Evolutionary conservation across 2,888 invertebrate species (phyloP).

Genomic region (Papilio protenor): DNA sequence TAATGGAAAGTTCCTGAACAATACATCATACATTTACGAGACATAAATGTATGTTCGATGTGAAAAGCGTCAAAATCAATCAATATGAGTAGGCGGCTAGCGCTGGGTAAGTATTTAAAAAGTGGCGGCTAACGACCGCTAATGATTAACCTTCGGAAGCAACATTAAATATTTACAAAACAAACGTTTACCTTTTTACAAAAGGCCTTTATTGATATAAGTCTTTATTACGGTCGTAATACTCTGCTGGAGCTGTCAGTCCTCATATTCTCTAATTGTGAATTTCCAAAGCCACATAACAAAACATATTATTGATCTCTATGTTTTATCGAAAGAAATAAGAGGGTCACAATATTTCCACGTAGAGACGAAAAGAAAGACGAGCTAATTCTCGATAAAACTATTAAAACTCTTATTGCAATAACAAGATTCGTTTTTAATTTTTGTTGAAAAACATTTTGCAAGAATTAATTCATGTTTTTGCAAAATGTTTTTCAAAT

Average conservation of each 20-base stretch:
- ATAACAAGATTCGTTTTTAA: not conserved
- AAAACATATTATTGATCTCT: too few species aligned
- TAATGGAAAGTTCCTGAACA: slow-evolving; percentile 30
- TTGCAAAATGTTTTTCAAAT: too few species aligned
- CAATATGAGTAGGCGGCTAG: slow-evolving; percentile 44
- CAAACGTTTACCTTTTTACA: slow-evolving; percentile 39
- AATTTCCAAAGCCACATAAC: too few species aligned
- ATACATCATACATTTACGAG: slow-evolving; percentile 27
- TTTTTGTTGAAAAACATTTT: not conserved
- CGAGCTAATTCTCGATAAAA: not conserved
- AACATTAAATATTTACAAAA: slow-evolving; percentile 43
- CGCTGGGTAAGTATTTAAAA: slow-evolving; percentile 41
- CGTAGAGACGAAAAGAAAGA: too few species aligned
- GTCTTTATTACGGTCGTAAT: not conserved
- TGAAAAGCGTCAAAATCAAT: slow-evolving; percentile 45
- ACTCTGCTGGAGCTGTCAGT: too few species aligned
- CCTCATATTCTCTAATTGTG: too few species aligned
- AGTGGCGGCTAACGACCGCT: slow-evolving; percentile 47
- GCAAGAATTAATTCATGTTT: not conserved
- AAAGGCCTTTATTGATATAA: slow-evolving; percentile 9
- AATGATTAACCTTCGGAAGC: slow-evolving; percentile 46
- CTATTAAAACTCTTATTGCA: not conserved
- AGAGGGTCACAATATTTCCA: not conserved
- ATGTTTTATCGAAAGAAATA: not conserved
- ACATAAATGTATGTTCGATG: slow-evolving; percentile 45